A percentile compares a stretch with the other conserved stretches of the same genome.
phyloP scores from a whole-genome alignment of 2,888 invertebrate genomes.

The Thecocarcelia acutangulata region DNA sequence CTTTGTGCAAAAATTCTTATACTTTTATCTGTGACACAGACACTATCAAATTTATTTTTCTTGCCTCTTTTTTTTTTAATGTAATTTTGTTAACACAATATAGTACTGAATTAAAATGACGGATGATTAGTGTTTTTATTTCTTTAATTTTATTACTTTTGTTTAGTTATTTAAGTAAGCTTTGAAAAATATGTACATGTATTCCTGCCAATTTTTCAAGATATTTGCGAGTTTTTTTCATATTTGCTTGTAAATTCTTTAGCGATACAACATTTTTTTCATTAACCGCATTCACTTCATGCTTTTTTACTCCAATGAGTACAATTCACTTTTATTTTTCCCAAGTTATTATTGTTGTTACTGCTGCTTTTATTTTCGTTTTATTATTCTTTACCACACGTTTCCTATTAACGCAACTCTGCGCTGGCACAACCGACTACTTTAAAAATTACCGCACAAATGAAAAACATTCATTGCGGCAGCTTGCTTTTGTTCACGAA shows the following conservation, averaged over 20 bases:
- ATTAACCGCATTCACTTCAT: not conserved
- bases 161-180: slow-evolving; percentile 25
- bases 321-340: slow-evolving; percentile 23
- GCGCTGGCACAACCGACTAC: not conserved
- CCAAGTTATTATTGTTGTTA: slow-evolving; percentile 36
- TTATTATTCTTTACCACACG: slow-evolving; percentile 51
- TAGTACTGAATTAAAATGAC: slow-evolving; percentile 11
- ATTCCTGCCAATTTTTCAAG: not conserved
- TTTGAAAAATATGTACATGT: not conserved
- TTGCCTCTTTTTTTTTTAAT: not conserved
- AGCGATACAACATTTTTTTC: not conserved
- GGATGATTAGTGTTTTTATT: slow-evolving; percentile 53
- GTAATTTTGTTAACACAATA: slow-evolving; percentile 26
- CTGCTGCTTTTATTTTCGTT: slow-evolving; percentile 21
- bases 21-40: slow-evolving; percentile 31
- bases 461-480: slow-evolving; percentile 49
- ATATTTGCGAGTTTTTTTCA: slow-evolving; percentile 6
- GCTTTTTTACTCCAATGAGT: slow-evolving; percentile 2
- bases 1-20: not conserved
- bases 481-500: slow-evolving; percentile 30
- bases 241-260: slow-evolving; percentile 10
- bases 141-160: not conserved
- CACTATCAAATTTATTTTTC: slow-evolving; percentile 6
- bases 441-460: slow-evolving; percentile 56
- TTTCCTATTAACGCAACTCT: slow-evolving; percentile 10